Base-by-base conservation (phyloP, 1,140 invertebrate genomes). In the Arion vulgaris region DNA sequence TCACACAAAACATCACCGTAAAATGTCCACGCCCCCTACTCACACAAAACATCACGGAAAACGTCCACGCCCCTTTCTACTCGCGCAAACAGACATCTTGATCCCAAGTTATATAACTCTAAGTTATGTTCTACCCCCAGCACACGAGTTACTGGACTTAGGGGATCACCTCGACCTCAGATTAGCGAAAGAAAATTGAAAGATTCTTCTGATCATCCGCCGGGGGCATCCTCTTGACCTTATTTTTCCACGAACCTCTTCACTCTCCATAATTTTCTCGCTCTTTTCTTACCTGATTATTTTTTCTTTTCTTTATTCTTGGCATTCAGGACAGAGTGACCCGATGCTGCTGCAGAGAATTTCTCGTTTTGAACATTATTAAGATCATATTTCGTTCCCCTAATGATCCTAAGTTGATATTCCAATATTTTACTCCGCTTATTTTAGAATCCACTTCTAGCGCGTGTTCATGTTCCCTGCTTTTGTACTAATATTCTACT, bases 201-300 rank as follows among this genome's bases (percentile, higher is more conserved):
- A 62, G 26, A 62, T 19, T 62, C 13, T 62, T 62, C 57, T 62
- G 57, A 62, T 62, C 57, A 49, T 62, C 57, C 26, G 11, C 57
- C 57, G 13, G 57, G 57, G 57, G 57, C 57, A 62, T 62, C 57
- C 57, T 5, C 57, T 62, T 62, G 57, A 62, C 57, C 57, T 62
- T 62, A 62, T 62, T 62, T n/a, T 15, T 19, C 26, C 57, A n/a
- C n/a, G n/a, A n/a, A n/a, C n/a, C n/a, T n/a, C n/a, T n/a, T n/a
- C n/a, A n/a, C n/a, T 62, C 57, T 62, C 57, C 26, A 5, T 15
- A 5, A 23, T 62, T n/a, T 62, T 62, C 57, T 62, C 57, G 26
- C 26, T 62, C 57, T 23, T 62, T n/a, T 62, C 57, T n/a, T n/a
- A n/a, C n/a, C n/a, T n/a, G 13, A 5, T n/a, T n/a, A 19, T 62